These are phyloP conservation scores for Pyrocephalus nanus DNA, from an alignment of 2,797 vertebrate species.

Conservation along the genomic window DNA sequence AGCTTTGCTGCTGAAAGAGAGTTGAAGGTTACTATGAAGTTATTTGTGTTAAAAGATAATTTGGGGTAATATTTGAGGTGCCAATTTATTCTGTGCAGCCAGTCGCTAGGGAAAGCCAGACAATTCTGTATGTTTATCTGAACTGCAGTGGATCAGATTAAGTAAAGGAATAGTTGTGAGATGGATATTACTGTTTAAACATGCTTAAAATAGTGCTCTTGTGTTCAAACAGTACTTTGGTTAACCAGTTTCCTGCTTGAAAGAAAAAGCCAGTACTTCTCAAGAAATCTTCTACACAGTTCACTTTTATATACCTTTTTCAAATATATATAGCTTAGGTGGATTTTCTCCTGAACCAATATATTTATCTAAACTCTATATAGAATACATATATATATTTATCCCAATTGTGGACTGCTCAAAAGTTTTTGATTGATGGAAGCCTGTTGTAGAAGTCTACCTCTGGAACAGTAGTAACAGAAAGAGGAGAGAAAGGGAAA, in stretches of 20 bases:
- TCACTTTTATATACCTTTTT: not conserved
- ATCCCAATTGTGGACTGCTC: not conserved
- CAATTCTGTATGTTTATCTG: not conserved
- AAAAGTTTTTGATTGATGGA: not conserved
- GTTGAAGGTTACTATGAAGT: not conserved
- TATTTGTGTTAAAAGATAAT: not conserved
- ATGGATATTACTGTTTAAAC: not conserved
- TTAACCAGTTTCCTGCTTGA: not conserved
- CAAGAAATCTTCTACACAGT: not conserved
- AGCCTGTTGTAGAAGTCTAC: not conserved
- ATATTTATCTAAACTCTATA: not conserved
- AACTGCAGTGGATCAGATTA: not conserved
- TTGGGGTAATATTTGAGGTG: not conserved
- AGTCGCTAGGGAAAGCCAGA: not conserved
- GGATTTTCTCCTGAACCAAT: not conserved
- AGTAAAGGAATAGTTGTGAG: not conserved
- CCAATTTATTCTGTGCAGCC: not conserved
- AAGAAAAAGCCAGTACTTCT: not conserved
- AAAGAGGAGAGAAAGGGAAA: not conserved
- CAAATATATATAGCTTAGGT: not conserved
- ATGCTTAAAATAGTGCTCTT: not conserved
- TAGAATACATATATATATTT: too few relatives aligned
- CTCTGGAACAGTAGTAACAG: not conserved
- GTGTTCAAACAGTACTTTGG: not conserved
- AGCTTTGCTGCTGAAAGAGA: not conserved